Evolutionary conservation across 2,797 vertebrate species (phyloP), one percentile per base, ranked within the genome.

Genomic region (Yasuhikotakia modesta): DNA sequence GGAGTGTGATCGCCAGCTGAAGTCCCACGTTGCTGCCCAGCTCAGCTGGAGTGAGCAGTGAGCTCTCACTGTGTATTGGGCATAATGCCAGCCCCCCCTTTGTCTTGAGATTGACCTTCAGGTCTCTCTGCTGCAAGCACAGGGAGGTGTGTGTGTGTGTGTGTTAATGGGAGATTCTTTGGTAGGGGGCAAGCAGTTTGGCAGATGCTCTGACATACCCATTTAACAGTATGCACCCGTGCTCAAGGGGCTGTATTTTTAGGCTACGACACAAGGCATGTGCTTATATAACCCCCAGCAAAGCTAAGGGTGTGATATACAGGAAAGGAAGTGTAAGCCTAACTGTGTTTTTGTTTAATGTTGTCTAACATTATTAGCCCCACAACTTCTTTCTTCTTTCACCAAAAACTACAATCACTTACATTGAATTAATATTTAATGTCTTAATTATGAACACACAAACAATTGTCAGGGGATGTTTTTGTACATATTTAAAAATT

Each of bases 361-460:
- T 67, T 58, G 17, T 43, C 35, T 58, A 58, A 43, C 70, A 74
- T 70, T 79, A 82, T 84, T 79, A 80, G 45, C 48, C 35, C 30
- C 4, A 46, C 50, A 57, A 55, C 22, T 74, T 43, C 24, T 65
- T 14, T 53, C 0, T 39, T 19, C 21, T 27, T 32, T 43, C 30
- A 53, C 50, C 19, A 64, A 53, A 32, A 63, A 32, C 16, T 8
- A 32, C 21, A 7, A 5, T 50, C 21, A 35, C 27, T 27, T 27
- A 27, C 27, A 27, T 27, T 27, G 4, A 2, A 27, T 27, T 2
- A 2, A 27, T 1, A 39, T 52, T 64, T 52, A 60, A 24, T 30
- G 8, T n/a, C 91, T 80, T 83, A 91, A 91, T 90, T 91, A 91
- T 87, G 86, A 87, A 83, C 85, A 35, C 85, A 83, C 89, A 86